These are phyloP conservation scores for Phataginus tricuspis DNA, from an alignment of 2,797 vertebrate species.

Conservation along the genomic window DNA sequence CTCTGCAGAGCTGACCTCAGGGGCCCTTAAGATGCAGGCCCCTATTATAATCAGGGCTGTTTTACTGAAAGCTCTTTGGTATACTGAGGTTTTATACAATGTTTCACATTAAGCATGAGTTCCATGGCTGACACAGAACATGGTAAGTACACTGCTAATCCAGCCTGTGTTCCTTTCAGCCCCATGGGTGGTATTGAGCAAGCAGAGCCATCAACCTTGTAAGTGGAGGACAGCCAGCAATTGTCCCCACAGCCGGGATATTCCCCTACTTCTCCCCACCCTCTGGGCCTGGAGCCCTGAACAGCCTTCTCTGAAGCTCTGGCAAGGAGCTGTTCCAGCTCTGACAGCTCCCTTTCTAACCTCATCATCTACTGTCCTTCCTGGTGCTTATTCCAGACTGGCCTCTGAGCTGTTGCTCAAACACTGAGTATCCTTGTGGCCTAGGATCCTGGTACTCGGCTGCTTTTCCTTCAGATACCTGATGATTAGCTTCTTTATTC, in stretches of 20 bases:
- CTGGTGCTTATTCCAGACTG: background rate
- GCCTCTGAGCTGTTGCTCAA: background rate
- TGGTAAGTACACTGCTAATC: background rate
- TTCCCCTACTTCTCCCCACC: too few relatives aligned
- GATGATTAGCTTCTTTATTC: background rate
- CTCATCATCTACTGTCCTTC: background rate
- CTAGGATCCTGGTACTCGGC: background rate
- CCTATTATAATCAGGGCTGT: accelerated
- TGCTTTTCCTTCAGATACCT: background rate
- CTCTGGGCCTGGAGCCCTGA: background rate
- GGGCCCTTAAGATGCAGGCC: background rate
- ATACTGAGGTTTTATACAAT: background rate
- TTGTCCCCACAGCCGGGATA: background rate
- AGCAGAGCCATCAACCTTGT: background rate
- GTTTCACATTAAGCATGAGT: background rate
- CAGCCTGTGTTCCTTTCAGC: too few relatives aligned
- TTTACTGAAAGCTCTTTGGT: background rate
- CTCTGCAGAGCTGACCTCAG: background rate
- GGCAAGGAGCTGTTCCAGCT: background rate
- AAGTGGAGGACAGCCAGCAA: background rate
- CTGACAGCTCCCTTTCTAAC: background rate
- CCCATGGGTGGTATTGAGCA: background rate
- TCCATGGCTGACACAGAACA: background rate
- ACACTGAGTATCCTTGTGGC: accelerated
- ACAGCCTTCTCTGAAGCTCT: background rate